These are phyloP conservation scores for Casuarius casuarius DNA, from an alignment of 2,113 vertebrate genomes.

Conservation along the genomic window DNA sequence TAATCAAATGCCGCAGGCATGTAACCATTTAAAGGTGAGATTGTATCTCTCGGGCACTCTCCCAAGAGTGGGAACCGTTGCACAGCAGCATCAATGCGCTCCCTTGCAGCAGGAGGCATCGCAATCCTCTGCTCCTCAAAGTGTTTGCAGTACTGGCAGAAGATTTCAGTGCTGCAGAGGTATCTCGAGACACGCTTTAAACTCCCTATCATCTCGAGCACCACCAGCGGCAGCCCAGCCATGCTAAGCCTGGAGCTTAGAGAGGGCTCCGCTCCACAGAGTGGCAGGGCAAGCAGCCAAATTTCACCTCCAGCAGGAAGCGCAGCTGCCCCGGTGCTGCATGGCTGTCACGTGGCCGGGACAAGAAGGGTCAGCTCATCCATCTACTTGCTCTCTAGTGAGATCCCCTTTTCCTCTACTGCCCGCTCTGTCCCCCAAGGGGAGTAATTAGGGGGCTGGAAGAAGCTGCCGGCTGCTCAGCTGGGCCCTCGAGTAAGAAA, in stretches of 20 bases:
- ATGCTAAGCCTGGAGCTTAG: background rate
- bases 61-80: background rate
- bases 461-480: background rate
- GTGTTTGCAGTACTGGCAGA: background rate
- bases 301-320: background rate
- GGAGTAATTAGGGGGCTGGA: background rate
- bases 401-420: background rate
- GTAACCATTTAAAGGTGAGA: background rate
- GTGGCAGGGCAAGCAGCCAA: accelerated
- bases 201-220: background rate
- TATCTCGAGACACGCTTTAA: background rate
- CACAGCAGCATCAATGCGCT: background rate
- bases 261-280: background rate
- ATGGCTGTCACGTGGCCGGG: background rate
- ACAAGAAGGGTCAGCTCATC: background rate
- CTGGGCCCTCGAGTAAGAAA: background rate
- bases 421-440: background rate
- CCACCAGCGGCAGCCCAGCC: background rate
- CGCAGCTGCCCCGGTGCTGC: accelerated
- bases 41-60: background rate
- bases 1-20: background rate
- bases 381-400: background rate
- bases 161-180: background rate
- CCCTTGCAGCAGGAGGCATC: background rate
- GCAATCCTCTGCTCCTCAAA: background rate